Conservation (phyloP, 2,888 invertebrate genomes). For the Prosopocoilus inquinatus region DNA sequence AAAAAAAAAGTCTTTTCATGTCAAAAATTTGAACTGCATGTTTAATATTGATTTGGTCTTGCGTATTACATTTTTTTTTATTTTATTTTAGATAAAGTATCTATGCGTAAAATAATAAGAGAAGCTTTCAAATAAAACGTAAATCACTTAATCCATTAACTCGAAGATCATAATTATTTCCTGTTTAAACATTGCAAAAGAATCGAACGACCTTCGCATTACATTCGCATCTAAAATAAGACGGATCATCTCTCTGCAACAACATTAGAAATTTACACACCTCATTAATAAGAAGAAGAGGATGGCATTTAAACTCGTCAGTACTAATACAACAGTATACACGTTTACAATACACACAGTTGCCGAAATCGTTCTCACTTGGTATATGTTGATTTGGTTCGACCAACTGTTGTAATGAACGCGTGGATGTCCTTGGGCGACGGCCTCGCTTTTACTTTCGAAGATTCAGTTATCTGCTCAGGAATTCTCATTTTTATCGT, state of each 20-base stretch:
- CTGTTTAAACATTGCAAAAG: too few species aligned
- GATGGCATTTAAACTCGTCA: not conserved
- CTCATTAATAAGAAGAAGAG: not conserved
- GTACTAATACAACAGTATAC: not conserved
- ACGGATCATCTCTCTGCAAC: not conserved
- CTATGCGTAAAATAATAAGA: too few species aligned
- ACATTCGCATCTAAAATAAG: not conserved
- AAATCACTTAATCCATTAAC: too few species aligned
- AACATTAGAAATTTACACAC: not conserved
- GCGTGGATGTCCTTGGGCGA: slow-evolving; percentile 12
- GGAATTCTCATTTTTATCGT: slow-evolving; percentile 8
- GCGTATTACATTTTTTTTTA: too few species aligned
- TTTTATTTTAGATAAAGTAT: too few species aligned
- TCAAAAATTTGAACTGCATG: too few species aligned
- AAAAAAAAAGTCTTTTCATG: too few species aligned
- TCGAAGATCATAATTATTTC: too few species aligned
- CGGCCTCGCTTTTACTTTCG: slow-evolving; percentile 19
- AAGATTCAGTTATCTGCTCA: slow-evolving; percentile 14
- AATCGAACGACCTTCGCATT: not conserved
- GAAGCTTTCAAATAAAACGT: too few species aligned
- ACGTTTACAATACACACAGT: not conserved
- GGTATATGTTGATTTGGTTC: not conserved
- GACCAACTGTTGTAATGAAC: slow-evolving; percentile 8
- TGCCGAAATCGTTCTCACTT: not conserved
- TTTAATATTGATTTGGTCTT: too few species aligned